Base-by-base conservation (phyloP, 2,113 vertebrate genomes). In the Fulica atra region DNA sequence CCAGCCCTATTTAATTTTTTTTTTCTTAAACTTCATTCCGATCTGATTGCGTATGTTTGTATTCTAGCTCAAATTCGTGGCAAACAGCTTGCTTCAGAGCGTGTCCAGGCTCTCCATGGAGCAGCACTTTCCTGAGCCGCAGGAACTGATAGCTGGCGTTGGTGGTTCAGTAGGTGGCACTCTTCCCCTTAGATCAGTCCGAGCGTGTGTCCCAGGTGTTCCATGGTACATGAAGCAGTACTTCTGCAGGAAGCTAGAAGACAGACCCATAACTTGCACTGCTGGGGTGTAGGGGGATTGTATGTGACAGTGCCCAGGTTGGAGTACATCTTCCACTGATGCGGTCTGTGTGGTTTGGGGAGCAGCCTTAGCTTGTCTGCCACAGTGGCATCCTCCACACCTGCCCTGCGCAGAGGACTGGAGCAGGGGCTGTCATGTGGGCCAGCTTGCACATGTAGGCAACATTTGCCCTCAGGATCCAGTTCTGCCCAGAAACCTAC, bases 141-240 rank as follows among this genome's bases (percentile, higher is more conserved):
- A 33, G 64, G 77, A 71, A 28, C 60, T 3, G 82, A 9, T 15
- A 7, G 50, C 63, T 26, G 3, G 1, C 23, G 64, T 29, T 5
- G 64, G 33, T 13, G 90, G 13, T 53, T 96, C 96, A 94, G 94
- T 21, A 96, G 96, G 94, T 96, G 97, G 93, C 95, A 94, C 91
- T 97, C 96, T 97, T 97, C 89, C 89, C 95, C 88, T 94, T 79
- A 21, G 61, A 86, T 83, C 82, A 3, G 86, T 31, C 87, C 4
- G 1, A 79, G 76, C 23, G 78, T 0, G 26, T 20, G 56, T 48
- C 73, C 81, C 89, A 4, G 86, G 61, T 28, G 85, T 44, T 13
- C 54, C 54, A 2, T 4, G 1, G 60, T 16, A 7, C 11, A 0
- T 1, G 53, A 10, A 81, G 51, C 70, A 10, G 38, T 4, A 19